phyloP scores from a whole-genome alignment of 2,888 invertebrate genomes.

The Acanthosoma haemorrhoidale region DNA sequence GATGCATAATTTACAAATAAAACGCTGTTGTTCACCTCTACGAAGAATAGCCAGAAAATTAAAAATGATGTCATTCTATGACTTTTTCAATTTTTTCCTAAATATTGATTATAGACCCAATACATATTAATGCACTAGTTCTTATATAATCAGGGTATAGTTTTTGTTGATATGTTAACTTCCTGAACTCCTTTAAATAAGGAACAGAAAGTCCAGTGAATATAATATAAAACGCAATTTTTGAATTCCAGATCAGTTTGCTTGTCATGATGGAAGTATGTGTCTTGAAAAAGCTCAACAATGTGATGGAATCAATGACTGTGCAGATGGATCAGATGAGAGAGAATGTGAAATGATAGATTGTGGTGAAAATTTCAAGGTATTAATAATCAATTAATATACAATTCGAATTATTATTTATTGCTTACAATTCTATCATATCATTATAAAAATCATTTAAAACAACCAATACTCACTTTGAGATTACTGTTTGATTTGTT shows the following conservation, averaged over 20 bases:
- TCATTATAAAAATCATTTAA: not conserved
- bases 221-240: not conserved
- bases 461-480: not conserved
- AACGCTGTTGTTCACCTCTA: too few species aligned
- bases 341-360: constrained; percentile 52
- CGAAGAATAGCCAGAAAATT: too few species aligned
- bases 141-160: too few species aligned
- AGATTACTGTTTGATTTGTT: not conserved
- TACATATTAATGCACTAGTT: too few species aligned
- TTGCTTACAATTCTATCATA: not conserved
- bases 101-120: too few species aligned
- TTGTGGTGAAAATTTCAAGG: constrained; percentile 57
- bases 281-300: constrained; percentile 51
- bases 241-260: constrained; percentile 51
- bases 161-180: not conserved
- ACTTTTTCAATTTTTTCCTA: too few species aligned
- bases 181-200: not conserved
- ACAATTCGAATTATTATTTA: not conserved
- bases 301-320: constrained; percentile 57
- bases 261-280: constrained; percentile 54
- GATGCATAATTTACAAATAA: too few species aligned
- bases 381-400: constrained; percentile 38
- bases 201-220: not conserved
- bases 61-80: too few species aligned
- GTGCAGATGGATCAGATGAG: constrained; percentile 60